These are phyloP conservation scores for Leptura quadrifasciata DNA, from an alignment of 2,888 invertebrate genomes.

Conservation along the genomic window DNA sequence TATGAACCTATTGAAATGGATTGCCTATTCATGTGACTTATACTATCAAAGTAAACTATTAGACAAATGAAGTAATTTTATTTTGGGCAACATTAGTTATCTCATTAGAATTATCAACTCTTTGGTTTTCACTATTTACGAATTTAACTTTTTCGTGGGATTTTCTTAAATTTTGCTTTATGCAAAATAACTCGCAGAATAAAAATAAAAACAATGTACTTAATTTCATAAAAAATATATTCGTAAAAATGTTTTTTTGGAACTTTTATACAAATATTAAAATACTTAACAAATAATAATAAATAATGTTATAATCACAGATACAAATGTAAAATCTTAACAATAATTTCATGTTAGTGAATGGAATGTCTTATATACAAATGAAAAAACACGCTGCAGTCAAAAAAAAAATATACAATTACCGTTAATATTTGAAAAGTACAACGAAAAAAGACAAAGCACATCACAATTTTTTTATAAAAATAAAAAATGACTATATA, in stretches of 20 bases:
- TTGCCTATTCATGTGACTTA: too few relatives aligned
- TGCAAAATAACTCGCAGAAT: not conserved
- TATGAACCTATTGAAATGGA: too few relatives aligned
- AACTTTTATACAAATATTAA: conserved; percentile 35
- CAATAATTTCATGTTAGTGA: conserved; percentile 22
- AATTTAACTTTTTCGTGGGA: not conserved
- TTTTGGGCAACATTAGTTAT: too few relatives aligned
- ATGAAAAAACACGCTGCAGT: conserved; percentile 34
- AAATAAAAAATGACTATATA: conserved; percentile 27
- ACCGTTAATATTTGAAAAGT: not conserved
- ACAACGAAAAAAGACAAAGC: conserved; percentile 15
- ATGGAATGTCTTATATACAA: conserved; percentile 48
- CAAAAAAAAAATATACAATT: conserved; percentile 28
- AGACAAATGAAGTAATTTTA: too few relatives aligned
- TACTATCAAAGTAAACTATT: too few relatives aligned
- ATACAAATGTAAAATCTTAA: conserved; percentile 42
- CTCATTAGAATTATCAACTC: too few relatives aligned
- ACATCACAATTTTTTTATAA: conserved; percentile 11
- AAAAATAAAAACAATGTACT: conserved; percentile 1
- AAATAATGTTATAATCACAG: conserved; percentile 46
- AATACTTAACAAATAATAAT: conserved; percentile 45
- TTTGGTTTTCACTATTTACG: too few relatives aligned
- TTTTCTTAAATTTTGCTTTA: not conserved
- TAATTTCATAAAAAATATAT: conserved; percentile 43
- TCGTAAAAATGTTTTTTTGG: conserved; percentile 32